Conservation (phyloP, 2,888 invertebrate genomes). For the Hydrotaea diabolus region DNA sequence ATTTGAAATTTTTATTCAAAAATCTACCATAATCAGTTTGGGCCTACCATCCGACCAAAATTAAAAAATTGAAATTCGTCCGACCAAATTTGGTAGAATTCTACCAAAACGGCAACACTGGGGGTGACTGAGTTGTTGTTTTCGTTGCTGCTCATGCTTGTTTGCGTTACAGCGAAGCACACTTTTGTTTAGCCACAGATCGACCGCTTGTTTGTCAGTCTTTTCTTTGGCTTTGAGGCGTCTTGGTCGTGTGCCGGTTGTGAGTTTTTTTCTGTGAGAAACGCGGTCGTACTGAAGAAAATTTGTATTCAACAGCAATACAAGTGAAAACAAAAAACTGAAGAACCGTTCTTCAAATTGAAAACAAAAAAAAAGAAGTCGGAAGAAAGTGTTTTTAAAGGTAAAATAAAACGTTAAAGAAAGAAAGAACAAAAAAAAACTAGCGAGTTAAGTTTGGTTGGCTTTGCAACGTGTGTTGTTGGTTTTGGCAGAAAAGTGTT, state of each 20-base stretch:
- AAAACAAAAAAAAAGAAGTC: not conserved
- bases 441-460: too few relatives aligned
- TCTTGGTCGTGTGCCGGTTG: conserved; percentile 52
- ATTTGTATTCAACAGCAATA: not conserved
- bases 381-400: conserved; percentile 2
- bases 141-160: too few relatives aligned
- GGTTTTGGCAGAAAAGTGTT: not conserved
- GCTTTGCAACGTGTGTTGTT: too few relatives aligned
- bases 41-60: too few relatives aligned
- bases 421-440: not conserved
- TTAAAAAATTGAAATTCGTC: too few relatives aligned
- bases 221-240: conserved; percentile 59
- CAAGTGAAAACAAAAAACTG: conserved; percentile 7
- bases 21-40: too few relatives aligned
- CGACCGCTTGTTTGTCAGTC: conserved; percentile 65
- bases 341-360: conserved; percentile 40
- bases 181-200: conserved; percentile 63
- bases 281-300: conserved; percentile 5
- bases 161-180: conserved; percentile 10
- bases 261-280: not conserved
- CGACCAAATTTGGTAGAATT: too few relatives aligned
- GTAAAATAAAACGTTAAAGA: not conserved
- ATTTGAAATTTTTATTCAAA: too few relatives aligned
- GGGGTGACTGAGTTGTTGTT: conserved; percentile 20
- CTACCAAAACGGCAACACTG: too few relatives aligned